Evolutionary conservation across 2,113 vertebrate genomes (phyloP), one percentile per base, ranked within the genome.

Genomic region (Athene noctua): DNA sequence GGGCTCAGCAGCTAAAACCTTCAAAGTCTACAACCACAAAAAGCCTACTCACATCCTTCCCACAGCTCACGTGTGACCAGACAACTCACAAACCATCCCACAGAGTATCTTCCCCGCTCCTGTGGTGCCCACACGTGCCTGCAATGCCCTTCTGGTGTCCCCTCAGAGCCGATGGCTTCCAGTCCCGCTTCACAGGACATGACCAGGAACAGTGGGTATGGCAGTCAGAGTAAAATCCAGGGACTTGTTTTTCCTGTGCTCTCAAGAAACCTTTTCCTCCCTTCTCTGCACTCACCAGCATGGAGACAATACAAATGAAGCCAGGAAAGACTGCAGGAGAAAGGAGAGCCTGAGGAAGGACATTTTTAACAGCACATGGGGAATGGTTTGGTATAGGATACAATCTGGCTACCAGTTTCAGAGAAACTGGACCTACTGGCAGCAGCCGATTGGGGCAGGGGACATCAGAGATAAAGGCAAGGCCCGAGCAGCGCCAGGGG

Each of bases 11-110:
- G 57, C 32, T 82, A 59, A 86, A 85, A 46, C 34, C 59, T 81
- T 61, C 22, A 19, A 75, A 82, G 57, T 3, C 8, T 67, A 49
- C 65, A 58, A 59, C n/a, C 32, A 66, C 57, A 29, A 17, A 42
- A 79, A 52, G 49, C 55, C 44, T 29, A 6, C 13, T 54, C 22
- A 5, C 16, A 26, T 9, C 22, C 15, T 63, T 68, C 29, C 49
- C 1, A 0, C 66, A 73, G 30, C 34, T 86, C 29, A 44, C 1
- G 0, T 0, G 2, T 1, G 1, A 65, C 30, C 51, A 68, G 34
- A 57, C 18, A 81, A 51, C 20, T 16, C 9, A 3, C 9, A 85
- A 63, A 51, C 29, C 38, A n/a, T 12, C 26, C 51, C 55, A 66
- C 6, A 27, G 17, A 89, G 42, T 19, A 58, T 19, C 38, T 46